A percentile compares a stretch with the other conserved stretches of the same genome.
phyloP scores from a whole-genome alignment of 2,113 vertebrate genomes.

The Odocoileus hemionus region DNA sequence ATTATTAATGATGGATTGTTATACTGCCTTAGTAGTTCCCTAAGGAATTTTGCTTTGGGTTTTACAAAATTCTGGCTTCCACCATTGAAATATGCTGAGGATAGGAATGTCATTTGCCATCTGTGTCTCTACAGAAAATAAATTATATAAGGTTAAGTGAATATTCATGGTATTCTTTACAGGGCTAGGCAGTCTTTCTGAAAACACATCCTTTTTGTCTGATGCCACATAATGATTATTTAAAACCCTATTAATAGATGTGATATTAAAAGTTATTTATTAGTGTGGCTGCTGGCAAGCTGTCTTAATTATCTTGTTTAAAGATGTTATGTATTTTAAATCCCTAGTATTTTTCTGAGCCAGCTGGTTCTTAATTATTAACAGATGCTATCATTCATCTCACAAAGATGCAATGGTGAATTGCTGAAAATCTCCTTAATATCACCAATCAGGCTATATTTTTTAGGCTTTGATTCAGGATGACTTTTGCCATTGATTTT shows the following conservation, averaged over 20 bases:
- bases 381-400: background rate
- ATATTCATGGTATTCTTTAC: background rate
- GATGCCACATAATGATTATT: background rate
- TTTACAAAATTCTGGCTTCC: background rate
- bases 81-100: background rate
- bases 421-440: background rate
- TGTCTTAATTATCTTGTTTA: background rate
- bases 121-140: background rate
- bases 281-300: background rate
- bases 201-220: background rate
- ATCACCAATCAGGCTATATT: background rate
- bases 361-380: slow-evolving; percentile 19
- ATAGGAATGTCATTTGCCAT: background rate
- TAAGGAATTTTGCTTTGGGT: background rate
- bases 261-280: background rate
- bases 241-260: background rate
- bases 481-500: slow-evolving; percentile 7
- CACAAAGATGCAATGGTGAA: background rate
- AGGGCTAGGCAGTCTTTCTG: background rate
- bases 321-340: background rate
- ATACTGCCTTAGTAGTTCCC: background rate
- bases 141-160: background rate
- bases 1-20: slow-evolving; percentile 14
- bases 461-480: background rate
- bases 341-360: background rate